Conservation (phyloP, 2,113 vertebrate genomes). For the Dolichallabes microphthalmus region DNA sequence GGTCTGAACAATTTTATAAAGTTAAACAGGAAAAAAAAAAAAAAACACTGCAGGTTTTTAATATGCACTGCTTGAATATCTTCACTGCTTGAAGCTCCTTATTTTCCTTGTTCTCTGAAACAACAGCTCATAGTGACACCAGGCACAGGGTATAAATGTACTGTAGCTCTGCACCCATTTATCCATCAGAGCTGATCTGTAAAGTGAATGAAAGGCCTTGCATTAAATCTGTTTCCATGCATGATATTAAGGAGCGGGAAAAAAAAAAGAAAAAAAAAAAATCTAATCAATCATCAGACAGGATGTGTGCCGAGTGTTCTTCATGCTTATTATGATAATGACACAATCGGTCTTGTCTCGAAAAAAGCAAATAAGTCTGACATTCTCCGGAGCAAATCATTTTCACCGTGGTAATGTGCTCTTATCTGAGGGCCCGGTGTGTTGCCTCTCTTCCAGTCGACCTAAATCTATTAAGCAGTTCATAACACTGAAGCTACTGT, state of each 20-base stretch:
- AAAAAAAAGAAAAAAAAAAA: background rate
- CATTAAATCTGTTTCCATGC: slow-evolving; percentile 34
- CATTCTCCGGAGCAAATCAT: slow-evolving; percentile 75
- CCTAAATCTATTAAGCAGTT: slow-evolving; percentile 76
- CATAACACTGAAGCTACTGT: slow-evolving; percentile 73
- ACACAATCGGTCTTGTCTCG: slow-evolving; percentile 50
- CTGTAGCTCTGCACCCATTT: slow-evolving; percentile 21
- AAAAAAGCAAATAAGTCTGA: slow-evolving; percentile 60
- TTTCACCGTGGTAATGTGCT: slow-evolving; percentile 71
- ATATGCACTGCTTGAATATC: background rate
- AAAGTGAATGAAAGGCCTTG: slow-evolving; percentile 29
- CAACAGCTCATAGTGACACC: background rate
- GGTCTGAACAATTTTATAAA: background rate
- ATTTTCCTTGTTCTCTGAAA: background rate
- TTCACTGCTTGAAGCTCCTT: too few relatives aligned
- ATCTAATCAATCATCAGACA: slow-evolving; percentile 31
- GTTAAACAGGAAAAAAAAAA: background rate
- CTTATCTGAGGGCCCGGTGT: slow-evolving; percentile 71
- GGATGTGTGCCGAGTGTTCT: slow-evolving; percentile 41
- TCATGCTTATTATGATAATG: slow-evolving; percentile 52
- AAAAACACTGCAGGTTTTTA: too few relatives aligned
- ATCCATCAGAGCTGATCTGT: slow-evolving; percentile 26
- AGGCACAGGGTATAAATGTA: background rate
- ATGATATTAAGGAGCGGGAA: slow-evolving; percentile 9
- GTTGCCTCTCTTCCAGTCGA: slow-evolving; percentile 73